Evolutionary conservation across 2,113 vertebrate genomes (phyloP), one percentile per base, ranked within the genome.

Genomic region (Alexandromys fortis): DNA sequence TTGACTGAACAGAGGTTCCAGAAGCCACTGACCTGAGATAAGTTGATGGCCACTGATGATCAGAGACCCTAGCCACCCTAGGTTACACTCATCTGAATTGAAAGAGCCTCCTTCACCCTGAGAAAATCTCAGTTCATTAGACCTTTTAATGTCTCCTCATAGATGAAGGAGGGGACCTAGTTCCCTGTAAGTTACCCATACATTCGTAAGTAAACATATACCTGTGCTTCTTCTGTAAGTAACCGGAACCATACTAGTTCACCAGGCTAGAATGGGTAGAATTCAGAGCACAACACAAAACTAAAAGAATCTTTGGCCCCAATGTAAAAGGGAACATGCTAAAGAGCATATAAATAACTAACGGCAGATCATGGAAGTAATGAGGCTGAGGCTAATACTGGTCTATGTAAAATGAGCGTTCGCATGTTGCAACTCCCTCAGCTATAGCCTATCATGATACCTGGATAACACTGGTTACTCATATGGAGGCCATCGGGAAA

Each of bases 401-500:
- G n/a, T 61, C 72, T 83, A 42, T n/a, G 19, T 33, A 61, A n/a
- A 79, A n/a, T 10, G 24, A 7, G 11, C 10, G 6, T 5, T 55
- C 12, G 13, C 16, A 2, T 14, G 35, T 5, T 13, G 11, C 30
- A 38, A 28, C 3, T 90, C 6, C n/a, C 16, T 58, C 38, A 30
- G 3, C 19, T 35, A 38, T 4, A 76, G 3, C 8, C 0, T 42
- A 10, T 42, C 35, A 47, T 6, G 30, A 30, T 78, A 1, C 45
- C 12, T 70, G n/a, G 14, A 21, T 9, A 5, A 28, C 21, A 72
- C 0, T 45, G 6, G 16, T 13, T 28, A n/a, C 38, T 68, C 24
- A 16, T 1, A 0, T 70, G 4, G 1, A 26, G 38, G 68, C 21
- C 49, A 55, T 22, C 1, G 28, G 7, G 17, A 49, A 19, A 68